Evolutionary conservation across 2,113 vertebrate species (phyloP).

Genomic region (Heliornis fulica): DNA sequence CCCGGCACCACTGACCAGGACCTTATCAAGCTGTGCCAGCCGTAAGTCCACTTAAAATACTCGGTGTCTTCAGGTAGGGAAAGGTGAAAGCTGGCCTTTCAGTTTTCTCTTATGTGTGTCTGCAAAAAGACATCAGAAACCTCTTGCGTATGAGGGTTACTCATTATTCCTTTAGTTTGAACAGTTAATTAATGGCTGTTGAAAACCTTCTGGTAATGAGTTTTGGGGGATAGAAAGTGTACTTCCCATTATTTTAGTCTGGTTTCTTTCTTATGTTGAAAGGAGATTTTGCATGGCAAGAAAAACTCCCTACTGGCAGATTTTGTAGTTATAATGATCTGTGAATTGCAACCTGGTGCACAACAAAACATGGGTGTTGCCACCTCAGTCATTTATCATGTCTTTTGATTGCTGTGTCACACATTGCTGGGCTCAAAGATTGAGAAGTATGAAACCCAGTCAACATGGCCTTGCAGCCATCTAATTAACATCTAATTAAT

Average conservation of each 20-base stretch:
- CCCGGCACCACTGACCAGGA: slow-evolving; percentile 98
- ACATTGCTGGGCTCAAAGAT: background rate
- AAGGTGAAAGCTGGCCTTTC: background rate
- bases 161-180: background rate
- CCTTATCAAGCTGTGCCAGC: slow-evolving; percentile 98
- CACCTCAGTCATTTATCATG: background rate
- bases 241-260: background rate
- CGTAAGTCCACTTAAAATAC: slow-evolving; percentile 80
- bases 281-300: background rate
- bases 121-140: background rate
- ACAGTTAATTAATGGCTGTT: background rate
- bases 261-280: background rate
- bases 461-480: background rate
- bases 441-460: background rate
- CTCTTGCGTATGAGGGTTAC: background rate
- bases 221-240: background rate
- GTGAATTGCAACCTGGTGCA: background rate
- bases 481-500: background rate
- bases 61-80: background rate
- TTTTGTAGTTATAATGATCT: background rate
- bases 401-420: background rate
- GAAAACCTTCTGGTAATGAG: background rate
- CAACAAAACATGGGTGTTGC: background rate
- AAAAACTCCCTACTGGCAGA: background rate
- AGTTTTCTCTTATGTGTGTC: background rate